Evolutionary conservation across 2,888 invertebrate genomes (phyloP).

Genomic region (Andrena trimmerana): DNA sequence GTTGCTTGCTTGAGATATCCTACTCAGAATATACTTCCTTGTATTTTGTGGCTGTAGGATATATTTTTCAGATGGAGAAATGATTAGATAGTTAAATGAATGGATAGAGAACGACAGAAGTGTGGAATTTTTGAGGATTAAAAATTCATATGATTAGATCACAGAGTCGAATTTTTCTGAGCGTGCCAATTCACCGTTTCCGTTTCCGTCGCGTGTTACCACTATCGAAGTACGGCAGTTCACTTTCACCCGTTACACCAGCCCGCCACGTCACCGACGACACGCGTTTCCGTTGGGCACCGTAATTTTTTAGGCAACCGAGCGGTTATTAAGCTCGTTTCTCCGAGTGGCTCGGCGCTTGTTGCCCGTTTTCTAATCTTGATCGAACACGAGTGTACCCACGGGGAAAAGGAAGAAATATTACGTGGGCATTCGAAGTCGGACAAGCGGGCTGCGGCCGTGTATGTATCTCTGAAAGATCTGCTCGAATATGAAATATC

Average conservation of each 20-base stretch:
- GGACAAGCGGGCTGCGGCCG: constrained; percentile 35
- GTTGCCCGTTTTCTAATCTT: constrained; percentile 66
- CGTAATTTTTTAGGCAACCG: constrained; percentile 50
- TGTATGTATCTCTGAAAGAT: constrained; percentile 42
- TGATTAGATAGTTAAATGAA: too few species aligned
- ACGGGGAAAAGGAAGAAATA: constrained; percentile 51
- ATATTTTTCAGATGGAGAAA: too few species aligned
- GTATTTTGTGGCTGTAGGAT: too few species aligned
- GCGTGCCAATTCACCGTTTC: constrained; percentile 6
- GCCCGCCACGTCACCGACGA: constrained; percentile 14
- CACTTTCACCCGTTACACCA: constrained; percentile 30
- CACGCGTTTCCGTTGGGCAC: constrained; percentile 42
- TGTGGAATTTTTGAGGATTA: too few species aligned
- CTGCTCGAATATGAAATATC: constrained; percentile 58
- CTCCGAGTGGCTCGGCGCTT: constrained; percentile 36
- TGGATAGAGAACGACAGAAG: too few species aligned
- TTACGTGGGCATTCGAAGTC: constrained; percentile 54
- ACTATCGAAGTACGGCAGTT: constrained; percentile 3
- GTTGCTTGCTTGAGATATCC: not conserved
- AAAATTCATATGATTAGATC: not conserved
- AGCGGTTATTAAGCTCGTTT: constrained; percentile 44
- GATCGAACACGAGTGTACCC: constrained; percentile 62
- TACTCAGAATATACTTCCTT: too few species aligned
- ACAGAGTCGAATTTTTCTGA: not conserved
- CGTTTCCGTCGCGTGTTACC: constrained; percentile 15